A percentile compares a stretch with the other conserved stretches of the same genome.
Evolutionary conservation across 92 coral and sea anemone genomes (phyloP).

Genomic region (Epizoanthus stellaris): DNA sequence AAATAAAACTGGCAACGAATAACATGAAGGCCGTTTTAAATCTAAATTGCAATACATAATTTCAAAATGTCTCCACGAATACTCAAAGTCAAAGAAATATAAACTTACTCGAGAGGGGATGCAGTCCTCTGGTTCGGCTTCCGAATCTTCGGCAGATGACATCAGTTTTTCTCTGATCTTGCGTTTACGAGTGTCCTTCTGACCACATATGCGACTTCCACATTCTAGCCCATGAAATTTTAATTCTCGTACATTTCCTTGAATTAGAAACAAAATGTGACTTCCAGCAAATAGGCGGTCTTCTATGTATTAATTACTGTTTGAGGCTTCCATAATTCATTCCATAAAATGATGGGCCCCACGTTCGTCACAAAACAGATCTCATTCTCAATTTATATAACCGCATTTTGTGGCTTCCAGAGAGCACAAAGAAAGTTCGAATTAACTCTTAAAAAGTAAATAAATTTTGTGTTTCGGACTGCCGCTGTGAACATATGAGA

Average conservation of each 20-base stretch:
- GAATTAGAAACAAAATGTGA: conserved; percentile 73
- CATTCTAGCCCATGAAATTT: conserved; percentile 82
- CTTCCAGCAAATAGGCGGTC: conserved; percentile 44
- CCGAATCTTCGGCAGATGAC: conserved; percentile 38
- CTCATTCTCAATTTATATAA: conserved; percentile 6
- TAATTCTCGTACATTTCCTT: conserved; percentile 72
- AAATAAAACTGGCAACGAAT: conserved; percentile 3
- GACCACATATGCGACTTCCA: conserved; percentile 52
- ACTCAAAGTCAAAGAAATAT: neutral
- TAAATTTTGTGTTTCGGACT: conserved; percentile 28
- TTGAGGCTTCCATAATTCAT: conserved; percentile 34
- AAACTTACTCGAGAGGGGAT: conserved; percentile 38
- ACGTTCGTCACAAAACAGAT: conserved; percentile 20
- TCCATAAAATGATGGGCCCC: conserved; percentile 19
- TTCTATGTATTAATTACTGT: conserved; percentile 39
- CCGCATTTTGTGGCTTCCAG: neutral
- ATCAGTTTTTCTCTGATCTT: conserved; percentile 23
- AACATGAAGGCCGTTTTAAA: neutral
- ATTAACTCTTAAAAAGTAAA: conserved; percentile 7
- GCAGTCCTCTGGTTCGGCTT: conserved; percentile 16
- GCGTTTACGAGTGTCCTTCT: conserved; percentile 26
- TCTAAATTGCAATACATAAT: neutral
- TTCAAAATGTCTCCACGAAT: neutral
- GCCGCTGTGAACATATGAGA: conserved; percentile 36
- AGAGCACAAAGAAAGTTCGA: neutral